A percentile compares a stretch with the other conserved stretches of the same genome.
Evolutionary conservation across 2,113 vertebrate species (phyloP).

Genomic region (Pavo muticus): DNA sequence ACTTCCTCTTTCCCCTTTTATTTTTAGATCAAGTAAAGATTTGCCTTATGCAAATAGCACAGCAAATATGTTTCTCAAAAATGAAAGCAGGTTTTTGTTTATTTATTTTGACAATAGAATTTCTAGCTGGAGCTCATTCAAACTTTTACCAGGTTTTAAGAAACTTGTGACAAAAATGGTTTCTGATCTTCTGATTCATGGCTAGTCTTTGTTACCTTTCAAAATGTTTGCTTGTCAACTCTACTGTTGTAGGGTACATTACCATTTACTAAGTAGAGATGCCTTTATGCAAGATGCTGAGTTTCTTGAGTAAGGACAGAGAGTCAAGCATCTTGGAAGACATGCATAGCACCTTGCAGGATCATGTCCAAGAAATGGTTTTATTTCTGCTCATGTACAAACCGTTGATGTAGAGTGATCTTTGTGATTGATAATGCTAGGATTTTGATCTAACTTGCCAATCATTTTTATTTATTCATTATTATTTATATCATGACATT

Average conservation of each 20-base stretch:
- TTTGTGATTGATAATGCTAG: not conserved
- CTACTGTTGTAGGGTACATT: not conserved
- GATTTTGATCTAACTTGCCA: not conserved
- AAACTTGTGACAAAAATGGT: not conserved
- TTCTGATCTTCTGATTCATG: slow-evolving; percentile 7
- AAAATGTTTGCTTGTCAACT: not conserved
- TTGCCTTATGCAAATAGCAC: not conserved
- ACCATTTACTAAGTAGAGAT: not conserved
- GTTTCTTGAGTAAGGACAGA: not conserved
- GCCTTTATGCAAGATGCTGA: not conserved
- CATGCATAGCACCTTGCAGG: not conserved
- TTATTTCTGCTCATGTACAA: not conserved
- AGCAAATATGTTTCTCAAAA: not conserved
- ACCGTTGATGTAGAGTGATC: not conserved
- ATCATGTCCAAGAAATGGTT: not conserved
- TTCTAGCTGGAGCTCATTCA: not conserved
- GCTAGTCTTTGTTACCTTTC: not conserved
- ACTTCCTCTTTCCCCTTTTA: not conserved
- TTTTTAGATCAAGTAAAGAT: not conserved
- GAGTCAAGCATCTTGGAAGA: not conserved
- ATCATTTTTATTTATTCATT: not conserved
- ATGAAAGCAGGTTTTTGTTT: not conserved
- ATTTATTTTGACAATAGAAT: not conserved
- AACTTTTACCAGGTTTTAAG: not conserved
- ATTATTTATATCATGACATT: not conserved